Evolutionary conservation across 2,797 vertebrate genomes (phyloP), one percentile per base, ranked within the genome.

Genomic region (Galagoides demidoff): DNA sequence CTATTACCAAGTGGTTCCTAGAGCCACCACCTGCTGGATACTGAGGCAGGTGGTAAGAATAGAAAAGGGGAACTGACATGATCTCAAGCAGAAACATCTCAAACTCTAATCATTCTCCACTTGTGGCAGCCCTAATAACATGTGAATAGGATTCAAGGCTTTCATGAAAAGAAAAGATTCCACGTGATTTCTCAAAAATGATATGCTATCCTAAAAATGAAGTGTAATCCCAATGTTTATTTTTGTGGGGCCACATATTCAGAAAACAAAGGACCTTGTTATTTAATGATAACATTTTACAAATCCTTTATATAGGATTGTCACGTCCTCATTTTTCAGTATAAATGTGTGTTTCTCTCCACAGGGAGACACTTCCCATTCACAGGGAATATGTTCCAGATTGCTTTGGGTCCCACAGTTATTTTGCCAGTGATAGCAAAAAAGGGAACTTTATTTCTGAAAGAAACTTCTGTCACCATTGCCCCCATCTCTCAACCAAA

Each of bases 391-490:
- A 59, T 71, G 74, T 64, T 85, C 17, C 49, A 59, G 29, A 79
- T 66, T 89, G 19, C 25, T 92, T 68, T 85, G 78, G 85, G 70
- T 64, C 10, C 14, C 37, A 2, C 29, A 37, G 76, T 39, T 76
- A 93, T 71, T 92, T 82, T 94, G n/a, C 43, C 14, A 76, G 31
- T 52, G 31, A 39, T 73, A 23, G 19, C 49, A 55, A 85, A 82
- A 92, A 89, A 66, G 0, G 7, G 79, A 90, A 10, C 5, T 85
- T 93, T 83, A 59, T 70, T 94, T 94, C 74, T 90, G 19, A 88
- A 95, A 45, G 31, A 94, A 91, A 89, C 20, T 81, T 95, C 52
- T 94, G 85, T 71, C 45, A 92, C 39, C 66, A 89, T 2, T 74
- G 19, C 81, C 20, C 27, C 27, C 49, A 71, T 85, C 78, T 71